Evolutionary conservation across 2,113 vertebrate species (phyloP), one percentile per base, ranked within the genome.

Genomic region (Symphodus melops): DNA sequence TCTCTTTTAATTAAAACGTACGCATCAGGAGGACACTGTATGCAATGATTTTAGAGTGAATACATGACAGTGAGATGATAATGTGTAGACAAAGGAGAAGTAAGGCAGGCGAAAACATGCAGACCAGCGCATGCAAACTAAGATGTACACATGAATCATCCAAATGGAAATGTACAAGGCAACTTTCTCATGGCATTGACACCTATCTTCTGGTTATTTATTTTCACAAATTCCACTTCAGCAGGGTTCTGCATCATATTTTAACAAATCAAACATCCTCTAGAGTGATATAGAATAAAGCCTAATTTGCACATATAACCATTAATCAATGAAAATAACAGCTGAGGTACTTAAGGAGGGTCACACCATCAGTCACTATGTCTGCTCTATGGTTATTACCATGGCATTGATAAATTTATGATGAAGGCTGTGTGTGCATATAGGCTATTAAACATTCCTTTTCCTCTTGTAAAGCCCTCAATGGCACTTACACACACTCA

Each of bases 301-400:
- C 13, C 41, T 14, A 23, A 13, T 60, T 39, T 48, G 39, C 25
- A 64, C 36, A 51, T 23, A 46, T 36, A 9, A 56, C 9, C 13
- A 66, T 71, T 61, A 67, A 71, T 76, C 68, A 68, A 62, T 73
- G 37, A n/a, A 68, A 72, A 14, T 9, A 19, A 33, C 49, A 41
- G 58, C 28, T 62, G 52, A 46, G 28, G 75, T 62, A 13, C 19
- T 79, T 62, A 54, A 25, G 48, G 2, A 61, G 63, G 56, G 49
- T 39, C 48, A 54, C 17, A 49, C 20, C 49, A 68, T 73, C 56
- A 56, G 28, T 79, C 56, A 67, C 20, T 39, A 3, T 66, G 57
- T 72, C 49, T 44, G 33, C 72, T 36, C 21, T 39, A 1, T 49
- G 11, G 25, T 5, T 61, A 58, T 81, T 46, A 48, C 46, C 37